Evolutionary conservation across 2,888 invertebrate species (phyloP).

Genomic region (Pristionchus exspectatus): DNA sequence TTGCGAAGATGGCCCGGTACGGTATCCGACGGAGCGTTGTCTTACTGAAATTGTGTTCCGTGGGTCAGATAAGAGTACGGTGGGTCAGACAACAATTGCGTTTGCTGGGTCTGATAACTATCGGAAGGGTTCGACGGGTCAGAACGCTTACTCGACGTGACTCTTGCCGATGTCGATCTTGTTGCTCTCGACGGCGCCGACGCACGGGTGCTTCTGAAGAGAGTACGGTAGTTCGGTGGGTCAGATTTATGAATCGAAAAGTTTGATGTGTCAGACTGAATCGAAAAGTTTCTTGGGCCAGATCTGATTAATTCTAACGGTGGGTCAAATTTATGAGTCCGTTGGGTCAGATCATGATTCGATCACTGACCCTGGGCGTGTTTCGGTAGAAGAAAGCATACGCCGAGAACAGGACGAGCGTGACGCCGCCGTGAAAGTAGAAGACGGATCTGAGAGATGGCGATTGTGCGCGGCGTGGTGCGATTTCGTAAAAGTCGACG

Average conservation of each 20-base stretch:
- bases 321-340: too few species aligned
- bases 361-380: slow-evolving; percentile 27
- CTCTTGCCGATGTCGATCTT: slow-evolving; percentile 72
- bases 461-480: neutral
- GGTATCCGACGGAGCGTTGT: slow-evolving; percentile 63
- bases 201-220: slow-evolving; percentile 67
- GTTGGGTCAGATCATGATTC: slow-evolving; percentile 1
- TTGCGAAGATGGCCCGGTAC: slow-evolving; percentile 64
- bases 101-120: neutral
- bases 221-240: neutral
- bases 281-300: too few species aligned
- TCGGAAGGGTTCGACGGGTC: neutral
- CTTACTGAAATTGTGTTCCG: slow-evolving; percentile 58
- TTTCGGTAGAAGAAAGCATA: slow-evolving; percentile 69
- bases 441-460: slow-evolving; percentile 60
- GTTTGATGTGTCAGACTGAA: neutral
- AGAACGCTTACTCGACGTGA: slow-evolving; percentile 54
- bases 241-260: neutral
- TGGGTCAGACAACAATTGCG: too few species aligned
- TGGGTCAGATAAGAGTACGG: slow-evolving; percentile 54
- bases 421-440: slow-evolving; percentile 67
- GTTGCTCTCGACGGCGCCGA: slow-evolving; percentile 67
- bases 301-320: too few species aligned
- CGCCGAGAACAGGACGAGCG: slow-evolving; percentile 62
- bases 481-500: too few species aligned